A percentile compares a stretch with the other conserved stretches of the same genome.
phyloP scores from a whole-genome alignment of 2,888 invertebrate species.

The Dasysyrphus albostriatus region DNA sequence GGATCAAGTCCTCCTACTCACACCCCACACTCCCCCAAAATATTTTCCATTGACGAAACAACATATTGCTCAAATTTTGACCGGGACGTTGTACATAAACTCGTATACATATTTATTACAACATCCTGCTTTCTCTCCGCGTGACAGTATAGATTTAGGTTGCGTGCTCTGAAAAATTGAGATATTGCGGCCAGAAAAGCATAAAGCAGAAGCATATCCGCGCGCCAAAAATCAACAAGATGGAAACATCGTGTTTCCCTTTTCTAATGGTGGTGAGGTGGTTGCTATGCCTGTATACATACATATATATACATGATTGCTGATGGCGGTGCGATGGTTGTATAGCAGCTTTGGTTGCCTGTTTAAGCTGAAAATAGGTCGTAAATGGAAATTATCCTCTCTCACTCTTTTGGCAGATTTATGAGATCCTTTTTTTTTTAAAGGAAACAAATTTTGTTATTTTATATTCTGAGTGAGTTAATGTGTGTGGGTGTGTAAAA shows the following conservation, averaged over 20 bases:
- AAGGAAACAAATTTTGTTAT: constrained; percentile 11
- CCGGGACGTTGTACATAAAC: background rate
- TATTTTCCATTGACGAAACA: constrained; percentile 21
- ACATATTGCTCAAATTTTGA: constrained; percentile 36
- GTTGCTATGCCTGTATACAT: background rate
- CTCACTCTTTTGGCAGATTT: constrained; percentile 47
- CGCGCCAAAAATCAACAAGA: constrained; percentile 37
- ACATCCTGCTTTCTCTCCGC: constrained; percentile 5
- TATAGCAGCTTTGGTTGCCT: constrained; percentile 31
- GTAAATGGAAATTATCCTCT: constrained; percentile 39
- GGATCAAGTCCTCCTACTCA: background rate
- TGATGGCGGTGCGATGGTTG: background rate
- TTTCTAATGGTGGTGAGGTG: background rate
- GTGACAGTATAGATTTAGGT: constrained; percentile 1
- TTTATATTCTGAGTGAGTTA: background rate
- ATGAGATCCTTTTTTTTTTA: constrained; percentile 42
- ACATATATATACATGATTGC: background rate
- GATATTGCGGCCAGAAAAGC: constrained; percentile 33
- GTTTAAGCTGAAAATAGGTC: constrained; percentile 45
- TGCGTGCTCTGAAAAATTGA: constrained; percentile 59
- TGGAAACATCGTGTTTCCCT: constrained; percentile 30
- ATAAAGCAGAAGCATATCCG: background rate
- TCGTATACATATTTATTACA: constrained; percentile 24
- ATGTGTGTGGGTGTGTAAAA: constrained; percentile 10
- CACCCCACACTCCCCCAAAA: background rate